Evolutionary conservation across 2,797 vertebrate species (phyloP).

Genomic region (Gobio occitaniae): DNA sequence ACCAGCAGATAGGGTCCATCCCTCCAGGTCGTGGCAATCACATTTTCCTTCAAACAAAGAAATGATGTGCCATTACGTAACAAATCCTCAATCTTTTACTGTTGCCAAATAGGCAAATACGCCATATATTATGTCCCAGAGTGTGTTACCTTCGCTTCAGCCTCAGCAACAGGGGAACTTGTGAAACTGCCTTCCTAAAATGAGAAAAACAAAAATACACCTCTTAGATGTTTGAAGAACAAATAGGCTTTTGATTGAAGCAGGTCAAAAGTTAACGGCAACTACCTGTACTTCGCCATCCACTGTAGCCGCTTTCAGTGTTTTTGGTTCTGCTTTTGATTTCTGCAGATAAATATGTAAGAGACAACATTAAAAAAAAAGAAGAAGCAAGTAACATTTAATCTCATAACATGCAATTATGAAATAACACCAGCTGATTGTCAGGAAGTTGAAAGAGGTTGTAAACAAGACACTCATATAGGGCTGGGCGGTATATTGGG

Average conservation of each 20-base stretch:
- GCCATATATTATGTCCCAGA: not conserved
- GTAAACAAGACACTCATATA: not conserved
- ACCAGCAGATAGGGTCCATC: constrained; percentile 87
- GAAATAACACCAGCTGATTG: not conserved
- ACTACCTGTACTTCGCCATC: constrained; percentile 57
- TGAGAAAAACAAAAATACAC: constrained; percentile 3
- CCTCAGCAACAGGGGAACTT: constrained; percentile 71
- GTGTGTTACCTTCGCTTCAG: constrained; percentile 52
- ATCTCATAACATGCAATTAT: not conserved
- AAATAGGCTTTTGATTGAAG: not conserved
- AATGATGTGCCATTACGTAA: not conserved
- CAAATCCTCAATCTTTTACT: constrained; percentile 11
- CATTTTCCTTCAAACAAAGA: constrained; percentile 67
- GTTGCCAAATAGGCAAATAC: not conserved
- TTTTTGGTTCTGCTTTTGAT: constrained; percentile 72
- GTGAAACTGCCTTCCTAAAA: constrained; percentile 67
- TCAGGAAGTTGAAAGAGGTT: not conserved
- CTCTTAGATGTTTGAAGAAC: not conserved
- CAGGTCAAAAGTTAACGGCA: not conserved
- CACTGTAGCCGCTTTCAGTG: constrained; percentile 30
- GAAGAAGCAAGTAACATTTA: not conserved
- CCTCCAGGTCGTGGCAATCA: constrained; percentile 85
- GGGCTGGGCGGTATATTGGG: too few relatives aligned
- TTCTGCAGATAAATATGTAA: constrained; percentile 69
- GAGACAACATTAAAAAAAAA: constrained; percentile 2